phyloP scores from a whole-genome alignment of 2,797 vertebrate genomes.

The Valencia hispanica region DNA sequence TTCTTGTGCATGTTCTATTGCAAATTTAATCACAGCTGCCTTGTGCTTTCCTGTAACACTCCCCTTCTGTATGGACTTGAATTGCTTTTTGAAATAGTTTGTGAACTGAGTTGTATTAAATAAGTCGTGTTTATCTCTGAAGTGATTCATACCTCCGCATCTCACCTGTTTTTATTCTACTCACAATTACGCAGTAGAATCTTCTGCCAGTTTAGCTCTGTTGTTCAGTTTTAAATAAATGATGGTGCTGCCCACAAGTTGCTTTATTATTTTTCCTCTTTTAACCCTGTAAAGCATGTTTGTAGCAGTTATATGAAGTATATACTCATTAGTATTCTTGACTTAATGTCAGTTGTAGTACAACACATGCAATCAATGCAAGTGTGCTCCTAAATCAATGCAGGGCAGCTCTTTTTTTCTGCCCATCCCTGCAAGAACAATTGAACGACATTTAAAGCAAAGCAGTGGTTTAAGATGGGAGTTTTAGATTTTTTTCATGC shows the following conservation, averaged over 20 bases:
- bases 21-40: constrained; percentile 22
- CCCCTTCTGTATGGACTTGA: neutral
- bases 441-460: constrained; percentile 13
- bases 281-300: neutral
- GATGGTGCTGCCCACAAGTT: neutral
- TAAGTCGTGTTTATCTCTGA: neutral
- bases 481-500: constrained; percentile 29
- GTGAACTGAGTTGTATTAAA: neutral
- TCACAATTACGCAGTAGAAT: neutral
- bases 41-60: constrained; percentile 3
- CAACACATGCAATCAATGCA: neutral
- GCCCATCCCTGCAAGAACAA: neutral
- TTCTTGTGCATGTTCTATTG: constrained; percentile 20
- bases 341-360: neutral
- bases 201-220: neutral
- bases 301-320: neutral
- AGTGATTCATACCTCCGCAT: neutral
- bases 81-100: constrained; percentile 5
- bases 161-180: neutral
- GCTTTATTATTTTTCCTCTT: neutral
- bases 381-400: neutral
- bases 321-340: neutral
- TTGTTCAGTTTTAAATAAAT: neutral
- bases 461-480: constrained; percentile 15
- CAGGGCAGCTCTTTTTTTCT: too few species aligned